Evolutionary conservation across 92 coral and sea anemone genomes (phyloP).

Genomic region (Epizoanthus rinbou): DNA sequence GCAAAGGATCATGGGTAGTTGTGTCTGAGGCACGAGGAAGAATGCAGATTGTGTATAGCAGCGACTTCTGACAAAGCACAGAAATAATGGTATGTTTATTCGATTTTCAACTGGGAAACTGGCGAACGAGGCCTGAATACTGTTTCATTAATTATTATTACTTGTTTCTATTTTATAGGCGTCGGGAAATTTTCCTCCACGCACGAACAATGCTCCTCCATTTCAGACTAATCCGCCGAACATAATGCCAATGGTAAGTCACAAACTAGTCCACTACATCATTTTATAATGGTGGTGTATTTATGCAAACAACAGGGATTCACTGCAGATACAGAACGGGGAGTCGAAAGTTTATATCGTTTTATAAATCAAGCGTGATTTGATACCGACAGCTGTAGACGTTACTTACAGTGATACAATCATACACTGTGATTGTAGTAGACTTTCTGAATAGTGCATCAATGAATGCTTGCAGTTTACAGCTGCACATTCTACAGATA

Average conservation of each 20-base stretch:
- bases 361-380: too few species aligned
- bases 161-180: conserved; percentile 53
- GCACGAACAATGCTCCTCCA: conserved; percentile 55
- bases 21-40: conserved; percentile 49
- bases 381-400: too few species aligned
- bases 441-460: too few species aligned
- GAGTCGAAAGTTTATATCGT: too few species aligned
- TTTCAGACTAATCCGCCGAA: conserved; percentile 51
- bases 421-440: too few species aligned
- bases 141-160: background rate
- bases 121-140: background rate
- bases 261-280: background rate
- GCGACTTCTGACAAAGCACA: conserved; percentile 1
- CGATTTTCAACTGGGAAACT: background rate
- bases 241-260: conserved; percentile 52
- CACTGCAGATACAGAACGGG: background rate
- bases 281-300: background rate
- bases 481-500: too few species aligned
- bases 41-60: background rate
- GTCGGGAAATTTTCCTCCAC: conserved; percentile 81
- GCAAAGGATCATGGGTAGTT: conserved; percentile 55
- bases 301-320: background rate
- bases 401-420: too few species aligned
- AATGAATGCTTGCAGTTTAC: too few species aligned
- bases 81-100: conserved; percentile 44